These are phyloP conservation scores for Bombus picipes DNA, from an alignment of 1,140 invertebrate genomes.

Conservation along the genomic window DNA sequence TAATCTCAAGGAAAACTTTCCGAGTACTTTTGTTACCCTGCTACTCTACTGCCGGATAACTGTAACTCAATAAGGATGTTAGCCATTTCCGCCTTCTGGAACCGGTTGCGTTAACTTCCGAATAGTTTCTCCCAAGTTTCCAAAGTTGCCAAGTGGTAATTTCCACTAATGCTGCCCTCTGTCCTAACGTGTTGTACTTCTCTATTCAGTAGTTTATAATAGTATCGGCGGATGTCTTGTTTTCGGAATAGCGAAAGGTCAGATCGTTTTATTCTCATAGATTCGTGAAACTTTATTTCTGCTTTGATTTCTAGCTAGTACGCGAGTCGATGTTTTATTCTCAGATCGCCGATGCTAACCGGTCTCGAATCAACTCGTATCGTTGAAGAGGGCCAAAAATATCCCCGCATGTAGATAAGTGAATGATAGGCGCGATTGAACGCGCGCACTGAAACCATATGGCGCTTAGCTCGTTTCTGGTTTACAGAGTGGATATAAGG, in stretches of 20 bases:
- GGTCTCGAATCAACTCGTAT: constrained; percentile 27
- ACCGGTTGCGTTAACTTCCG: constrained; percentile 59
- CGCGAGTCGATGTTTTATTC: constrained; percentile 22
- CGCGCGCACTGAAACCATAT: constrained; percentile 71
- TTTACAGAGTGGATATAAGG: constrained; percentile 80
- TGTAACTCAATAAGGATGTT: constrained; percentile 78
- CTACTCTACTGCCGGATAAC: constrained; percentile 63
- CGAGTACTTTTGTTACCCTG: constrained; percentile 43
- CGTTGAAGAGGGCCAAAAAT: constrained; percentile 60
- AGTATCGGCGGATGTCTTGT: constrained; percentile 15
- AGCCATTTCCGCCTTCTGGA: constrained; percentile 40
- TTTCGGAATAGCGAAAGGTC: constrained; percentile 42
- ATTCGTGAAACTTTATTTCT: background rate
- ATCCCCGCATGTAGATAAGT: constrained; percentile 59
- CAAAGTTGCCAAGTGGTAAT: constrained; percentile 75
- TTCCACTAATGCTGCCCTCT: constrained; percentile 70
- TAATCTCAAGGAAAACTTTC: constrained; percentile 78
- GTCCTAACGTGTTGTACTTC: constrained; percentile 58
- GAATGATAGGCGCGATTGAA: constrained; percentile 53
- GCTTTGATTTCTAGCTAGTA: background rate
- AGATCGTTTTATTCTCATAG: constrained; percentile 43
- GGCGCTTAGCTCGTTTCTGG: constrained; percentile 71
- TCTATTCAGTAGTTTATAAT: constrained; percentile 62
- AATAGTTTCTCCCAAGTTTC: constrained; percentile 42
- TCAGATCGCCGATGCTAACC: background rate